Evolutionary conservation across 2,888 invertebrate species (phyloP).

Genomic region (Geophilus truncorum): DNA sequence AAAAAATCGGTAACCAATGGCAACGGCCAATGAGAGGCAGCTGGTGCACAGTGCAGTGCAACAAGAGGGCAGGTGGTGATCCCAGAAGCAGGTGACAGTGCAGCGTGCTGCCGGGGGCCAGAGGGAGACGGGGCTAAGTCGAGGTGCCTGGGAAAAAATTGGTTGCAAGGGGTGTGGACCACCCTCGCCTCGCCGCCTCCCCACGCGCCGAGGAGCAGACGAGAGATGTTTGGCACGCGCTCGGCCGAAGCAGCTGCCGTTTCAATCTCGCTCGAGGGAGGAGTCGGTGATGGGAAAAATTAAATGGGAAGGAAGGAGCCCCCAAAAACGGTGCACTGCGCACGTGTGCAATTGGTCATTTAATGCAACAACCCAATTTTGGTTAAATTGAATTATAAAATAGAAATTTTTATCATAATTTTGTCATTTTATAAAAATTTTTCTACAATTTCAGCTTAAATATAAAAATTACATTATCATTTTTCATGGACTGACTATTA

Average conservation of each 20-base stretch:
- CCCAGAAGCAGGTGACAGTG: background rate
- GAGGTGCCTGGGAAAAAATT: slow-evolving; percentile 22
- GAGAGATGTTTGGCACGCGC: slow-evolving; percentile 11
- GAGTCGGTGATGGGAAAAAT: slow-evolving; percentile 15
- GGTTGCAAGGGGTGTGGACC: background rate
- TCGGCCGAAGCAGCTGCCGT: background rate
- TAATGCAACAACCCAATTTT: background rate
- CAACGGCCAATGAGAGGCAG: background rate
- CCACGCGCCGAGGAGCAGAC: background rate
- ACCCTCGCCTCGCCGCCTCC: background rate
- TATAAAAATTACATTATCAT: no score
- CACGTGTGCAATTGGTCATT: slow-evolving; percentile 15
- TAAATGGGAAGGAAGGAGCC: background rate
- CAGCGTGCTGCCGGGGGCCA: background rate
- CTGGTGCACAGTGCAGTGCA: background rate
- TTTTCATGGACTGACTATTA: no score
- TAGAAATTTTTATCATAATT: background rate
- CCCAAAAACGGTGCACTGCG: background rate
- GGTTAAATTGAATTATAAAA: background rate
- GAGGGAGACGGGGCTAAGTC: background rate
- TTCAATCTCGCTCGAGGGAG: slow-evolving; percentile 27
- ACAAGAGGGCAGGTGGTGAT: slow-evolving; percentile 17
- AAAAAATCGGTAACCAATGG: background rate
- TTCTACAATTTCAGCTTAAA: no score
- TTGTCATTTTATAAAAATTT: background rate